Percentiles rank a stretch among this genome's conserved stretches.
phyloP scores from a whole-genome alignment of 2,888 invertebrate species.

The Colostygia pectinataria region DNA sequence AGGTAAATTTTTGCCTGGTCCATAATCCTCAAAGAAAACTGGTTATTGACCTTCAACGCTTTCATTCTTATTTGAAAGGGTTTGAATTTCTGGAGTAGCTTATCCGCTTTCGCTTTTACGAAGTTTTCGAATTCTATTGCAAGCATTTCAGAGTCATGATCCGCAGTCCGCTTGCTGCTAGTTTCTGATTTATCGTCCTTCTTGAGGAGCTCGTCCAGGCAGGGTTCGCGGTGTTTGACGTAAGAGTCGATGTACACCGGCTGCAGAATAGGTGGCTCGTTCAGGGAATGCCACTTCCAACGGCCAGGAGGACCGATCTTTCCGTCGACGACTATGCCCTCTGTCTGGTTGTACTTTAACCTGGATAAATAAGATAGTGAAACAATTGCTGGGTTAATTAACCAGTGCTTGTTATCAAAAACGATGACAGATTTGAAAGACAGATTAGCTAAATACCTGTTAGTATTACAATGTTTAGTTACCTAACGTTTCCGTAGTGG shows the following conservation, averaged over 20 bases:
- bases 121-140: constrained; percentile 52
- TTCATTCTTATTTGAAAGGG: constrained; percentile 56
- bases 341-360: constrained; percentile 61
- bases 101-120: constrained; percentile 43
- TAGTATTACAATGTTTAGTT: constrained; percentile 1
- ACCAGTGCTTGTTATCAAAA: no score
- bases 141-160: constrained; percentile 37
- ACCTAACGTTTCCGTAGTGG: constrained; percentile 52
- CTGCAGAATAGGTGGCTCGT: constrained; percentile 56
- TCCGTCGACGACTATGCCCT: constrained; percentile 51
- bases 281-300: constrained; percentile 64
- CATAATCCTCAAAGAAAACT: constrained; percentile 54
- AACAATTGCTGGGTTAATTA: no score
- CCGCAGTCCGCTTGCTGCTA: constrained; percentile 5
- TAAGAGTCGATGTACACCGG: constrained; percentile 41
- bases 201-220: constrained; percentile 10
- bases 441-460: no score
- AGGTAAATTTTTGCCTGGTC: constrained; percentile 56
- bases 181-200: background rate
- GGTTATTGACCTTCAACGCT: constrained; percentile 53
- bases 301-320: constrained; percentile 46
- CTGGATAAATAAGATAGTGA: constrained; percentile 37
- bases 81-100: constrained; percentile 45
- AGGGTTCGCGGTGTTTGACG: constrained; percentile 13
- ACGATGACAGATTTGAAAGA: no score